Conservation (phyloP, 1,140 invertebrate genomes). For the Helicoverpa zea region DNA sequence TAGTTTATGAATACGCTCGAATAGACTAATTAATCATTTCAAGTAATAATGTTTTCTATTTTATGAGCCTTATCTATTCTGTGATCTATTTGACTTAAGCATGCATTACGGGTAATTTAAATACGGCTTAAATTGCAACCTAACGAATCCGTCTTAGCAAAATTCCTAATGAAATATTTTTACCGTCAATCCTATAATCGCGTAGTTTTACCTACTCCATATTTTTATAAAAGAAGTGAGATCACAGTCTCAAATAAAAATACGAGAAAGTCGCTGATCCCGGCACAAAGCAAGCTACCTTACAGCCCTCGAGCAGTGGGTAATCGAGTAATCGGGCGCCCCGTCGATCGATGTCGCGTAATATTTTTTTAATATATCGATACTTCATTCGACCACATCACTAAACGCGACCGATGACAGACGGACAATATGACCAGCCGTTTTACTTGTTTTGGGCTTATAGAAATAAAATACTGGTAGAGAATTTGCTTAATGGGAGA, state of each 20-base stretch:
- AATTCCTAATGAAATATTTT: no score
- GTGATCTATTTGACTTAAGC: conserved; percentile 21
- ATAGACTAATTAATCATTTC: conserved; percentile 42
- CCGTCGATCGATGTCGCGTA: conserved; percentile 49
- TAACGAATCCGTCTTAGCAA: no score
- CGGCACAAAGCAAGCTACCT: conserved; percentile 39
- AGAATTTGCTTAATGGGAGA: conserved; percentile 3
- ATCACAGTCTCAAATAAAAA: conserved; percentile 9
- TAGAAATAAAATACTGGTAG: conserved; percentile 23
- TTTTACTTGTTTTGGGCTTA: conserved; percentile 27
- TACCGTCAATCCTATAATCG: neutral
- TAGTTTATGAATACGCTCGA: conserved; percentile 32
- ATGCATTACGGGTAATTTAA: conserved; percentile 19
- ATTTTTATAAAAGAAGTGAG: neutral
- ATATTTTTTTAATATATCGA: conserved; percentile 50
- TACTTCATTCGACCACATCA: conserved; percentile 48
- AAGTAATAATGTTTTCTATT: conserved; percentile 39
- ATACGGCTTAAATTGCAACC: neutral
- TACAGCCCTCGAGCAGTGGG: conserved; percentile 48
- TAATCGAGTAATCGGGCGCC: conserved; percentile 50
- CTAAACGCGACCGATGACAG: conserved; percentile 45
- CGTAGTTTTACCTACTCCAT: neutral
- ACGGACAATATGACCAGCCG: conserved; percentile 29
- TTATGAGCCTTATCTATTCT: conserved; percentile 24
- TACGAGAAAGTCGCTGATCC: conserved; percentile 30